Percentiles rank a stretch among this genome's conserved stretches.
Conservation (phyloP, 2,888 invertebrate species). For the Nineta flava region DNA sequence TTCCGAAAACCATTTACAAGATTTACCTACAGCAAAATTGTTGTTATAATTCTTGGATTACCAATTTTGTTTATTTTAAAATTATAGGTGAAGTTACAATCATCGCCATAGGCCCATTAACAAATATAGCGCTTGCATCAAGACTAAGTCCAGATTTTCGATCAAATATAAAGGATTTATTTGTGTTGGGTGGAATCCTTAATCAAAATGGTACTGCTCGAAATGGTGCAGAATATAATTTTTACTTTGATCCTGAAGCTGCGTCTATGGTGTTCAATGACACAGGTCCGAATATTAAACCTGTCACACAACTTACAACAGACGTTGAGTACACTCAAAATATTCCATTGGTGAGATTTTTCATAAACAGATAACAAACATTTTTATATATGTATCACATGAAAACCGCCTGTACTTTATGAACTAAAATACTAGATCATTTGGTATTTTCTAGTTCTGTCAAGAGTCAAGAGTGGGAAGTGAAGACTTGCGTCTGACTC, state of each 20-base stretch:
- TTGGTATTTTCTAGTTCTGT: too few relatives aligned
- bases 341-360: too few relatives aligned
- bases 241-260: constrained; percentile 39
- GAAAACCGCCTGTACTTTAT: too few relatives aligned
- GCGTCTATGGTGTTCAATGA: constrained; percentile 33
- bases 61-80: neutral
- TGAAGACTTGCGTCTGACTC: too few relatives aligned
- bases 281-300: constrained; percentile 3
- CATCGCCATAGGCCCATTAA: constrained; percentile 32
- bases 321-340: neutral
- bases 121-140: constrained; percentile 36
- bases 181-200: constrained; percentile 24
- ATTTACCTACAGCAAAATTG: too few relatives aligned
- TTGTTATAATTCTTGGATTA: too few relatives aligned
- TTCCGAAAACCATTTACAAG: too few relatives aligned
- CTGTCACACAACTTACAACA: neutral
- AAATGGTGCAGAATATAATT: constrained; percentile 39
- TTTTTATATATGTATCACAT: too few relatives aligned
- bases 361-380: too few relatives aligned
- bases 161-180: constrained; percentile 19
- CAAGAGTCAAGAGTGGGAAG: too few relatives aligned
- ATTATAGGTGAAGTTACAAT: constrained; percentile 23
- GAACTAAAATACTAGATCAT: too few relatives aligned
- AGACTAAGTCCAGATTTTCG: constrained; percentile 24
- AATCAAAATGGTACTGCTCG: constrained; percentile 22